Evolutionary conservation across 2,113 vertebrate species (phyloP).

Genomic region (Psittacula cyanocephala): DNA sequence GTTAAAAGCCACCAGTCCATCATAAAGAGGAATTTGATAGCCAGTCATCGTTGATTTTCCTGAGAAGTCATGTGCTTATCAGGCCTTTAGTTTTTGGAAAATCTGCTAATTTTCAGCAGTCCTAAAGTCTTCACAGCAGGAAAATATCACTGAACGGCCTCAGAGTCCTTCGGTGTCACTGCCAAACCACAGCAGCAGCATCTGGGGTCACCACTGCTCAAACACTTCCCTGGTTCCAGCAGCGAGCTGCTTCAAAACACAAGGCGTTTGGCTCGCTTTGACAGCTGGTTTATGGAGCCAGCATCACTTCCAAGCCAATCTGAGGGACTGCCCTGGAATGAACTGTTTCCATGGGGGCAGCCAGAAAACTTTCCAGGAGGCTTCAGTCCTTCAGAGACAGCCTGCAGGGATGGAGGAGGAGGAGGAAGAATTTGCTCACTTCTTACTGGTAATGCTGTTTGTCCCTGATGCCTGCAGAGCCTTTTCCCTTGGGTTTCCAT

Average conservation of each 20-base stretch:
- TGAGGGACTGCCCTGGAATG: constrained; percentile 18
- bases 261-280: neutral
- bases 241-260: neutral
- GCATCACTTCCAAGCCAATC: neutral
- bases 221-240: neutral
- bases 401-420: neutral
- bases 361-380: constrained; percentile 27
- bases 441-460: neutral
- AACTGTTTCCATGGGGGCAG: constrained; percentile 32
- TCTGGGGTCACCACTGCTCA: neutral
- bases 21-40: neutral
- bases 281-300: neutral
- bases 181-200: neutral
- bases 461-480: neutral
- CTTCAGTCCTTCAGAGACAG: neutral
- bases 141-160: neutral
- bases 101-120: neutral
- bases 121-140: neutral
- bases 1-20: neutral
- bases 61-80: neutral
- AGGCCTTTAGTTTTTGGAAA: neutral
- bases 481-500: neutral
- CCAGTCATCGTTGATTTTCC: neutral
- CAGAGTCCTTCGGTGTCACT: neutral
- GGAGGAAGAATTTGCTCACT: constrained; percentile 11